Evolutionary conservation across 30 jellyfish, hydroid and myxozoan genomes (phyloP).

Genomic region (Aurelia coerulea): DNA sequence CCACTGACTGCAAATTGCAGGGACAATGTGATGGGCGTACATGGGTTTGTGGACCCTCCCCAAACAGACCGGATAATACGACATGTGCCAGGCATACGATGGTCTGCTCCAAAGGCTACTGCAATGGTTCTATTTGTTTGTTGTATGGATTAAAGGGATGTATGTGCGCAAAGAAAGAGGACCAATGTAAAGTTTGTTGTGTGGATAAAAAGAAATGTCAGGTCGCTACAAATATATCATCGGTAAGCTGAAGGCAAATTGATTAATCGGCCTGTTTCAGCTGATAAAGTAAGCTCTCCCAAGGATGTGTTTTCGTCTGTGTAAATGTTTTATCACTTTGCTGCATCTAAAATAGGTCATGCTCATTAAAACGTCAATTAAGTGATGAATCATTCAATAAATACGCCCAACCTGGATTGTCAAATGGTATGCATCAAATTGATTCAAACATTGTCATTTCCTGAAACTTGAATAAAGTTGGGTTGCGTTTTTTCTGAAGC

Average conservation of each 20-base stretch:
- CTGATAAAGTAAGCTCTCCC: too few relatives aligned
- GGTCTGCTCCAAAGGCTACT: conserved; percentile 90
- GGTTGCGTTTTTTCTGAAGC: too few relatives aligned
- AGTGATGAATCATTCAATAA: too few relatives aligned
- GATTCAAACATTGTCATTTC: too few relatives aligned
- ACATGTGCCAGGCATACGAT: conserved; percentile 83
- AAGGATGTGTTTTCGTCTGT: too few relatives aligned
- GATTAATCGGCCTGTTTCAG: too few relatives aligned
- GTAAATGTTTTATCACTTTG: too few relatives aligned
- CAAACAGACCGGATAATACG: conserved; percentile 71
- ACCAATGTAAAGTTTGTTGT: conserved; percentile 93
- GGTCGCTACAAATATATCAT: conserved; percentile 62
- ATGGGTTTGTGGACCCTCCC: conserved; percentile 73
- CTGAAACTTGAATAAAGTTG: too few relatives aligned
- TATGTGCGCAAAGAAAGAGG: conserved; percentile 71
- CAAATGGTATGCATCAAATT: too few relatives aligned
- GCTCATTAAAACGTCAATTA: too few relatives aligned
- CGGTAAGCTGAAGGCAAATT: conserved; percentile 35
- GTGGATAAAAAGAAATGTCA: conserved; percentile 61
- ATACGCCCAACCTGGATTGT: too few relatives aligned
- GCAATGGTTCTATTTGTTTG: conserved; percentile 92
- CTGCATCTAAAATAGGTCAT: too few relatives aligned
- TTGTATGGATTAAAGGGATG: conserved; percentile 76
- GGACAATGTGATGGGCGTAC: conserved; percentile 85
- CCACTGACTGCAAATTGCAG: conserved; percentile 79